Percentiles rank a stretch among this genome's conserved stretches.
These are phyloP conservation scores for Drosophila gaucha DNA, from an alignment of 2,888 invertebrate species.

Conservation along the genomic window DNA sequence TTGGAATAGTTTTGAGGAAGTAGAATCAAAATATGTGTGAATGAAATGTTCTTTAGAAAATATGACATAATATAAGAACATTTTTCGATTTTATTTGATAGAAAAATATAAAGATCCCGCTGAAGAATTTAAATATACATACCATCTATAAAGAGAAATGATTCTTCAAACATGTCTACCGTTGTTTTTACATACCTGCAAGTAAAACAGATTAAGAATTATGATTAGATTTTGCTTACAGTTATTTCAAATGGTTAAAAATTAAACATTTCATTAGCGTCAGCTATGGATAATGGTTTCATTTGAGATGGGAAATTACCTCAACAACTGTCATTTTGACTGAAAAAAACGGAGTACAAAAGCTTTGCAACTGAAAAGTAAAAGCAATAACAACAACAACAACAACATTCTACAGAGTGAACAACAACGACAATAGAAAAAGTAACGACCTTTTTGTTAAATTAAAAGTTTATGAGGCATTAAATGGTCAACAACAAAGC, in stretches of 20 bases:
- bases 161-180: neutral
- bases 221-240: constrained; percentile 20
- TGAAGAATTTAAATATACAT: neutral
- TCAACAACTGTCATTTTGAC: constrained; percentile 70
- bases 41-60: no score
- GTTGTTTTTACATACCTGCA: constrained; percentile 59
- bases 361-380: constrained; percentile 40
- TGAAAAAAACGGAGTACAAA: constrained; percentile 29
- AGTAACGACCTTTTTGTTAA: constrained; percentile 75
- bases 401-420: constrained; percentile 11
- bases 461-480: constrained; percentile 80
- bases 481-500: constrained; percentile 76
- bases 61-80: no score
- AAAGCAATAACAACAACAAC: constrained; percentile 58
- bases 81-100: no score
- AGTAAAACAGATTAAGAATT: constrained; percentile 28
- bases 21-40: no score
- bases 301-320: constrained; percentile 55
- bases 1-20: constrained; percentile 3
- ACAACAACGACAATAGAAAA: constrained; percentile 43
- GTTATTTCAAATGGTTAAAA: constrained; percentile 5
- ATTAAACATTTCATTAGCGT: constrained; percentile 34
- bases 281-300: constrained; percentile 3
- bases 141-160: neutral
- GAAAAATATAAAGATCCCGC: neutral